Evolutionary conservation across 2,797 vertebrate species (phyloP), one percentile per base, ranked within the genome.

Genomic region (Apogon talboti): DNA sequence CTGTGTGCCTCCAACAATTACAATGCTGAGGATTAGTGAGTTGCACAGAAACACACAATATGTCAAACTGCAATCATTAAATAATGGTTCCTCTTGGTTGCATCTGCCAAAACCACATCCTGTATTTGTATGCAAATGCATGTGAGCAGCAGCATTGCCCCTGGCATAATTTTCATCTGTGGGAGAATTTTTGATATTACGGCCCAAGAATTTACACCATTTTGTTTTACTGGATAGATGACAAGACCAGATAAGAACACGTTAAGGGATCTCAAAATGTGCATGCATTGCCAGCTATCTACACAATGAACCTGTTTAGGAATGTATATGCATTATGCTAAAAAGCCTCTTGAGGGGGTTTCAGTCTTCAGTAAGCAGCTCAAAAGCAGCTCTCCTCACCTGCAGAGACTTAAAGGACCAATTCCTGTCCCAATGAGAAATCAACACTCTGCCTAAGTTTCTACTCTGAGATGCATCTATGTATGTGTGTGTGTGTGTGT

Each of bases 81-180:
- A 89, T 74, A 68, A 85, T 76, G 71, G 84, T 84, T 89, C 81
- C 79, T 66, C 78, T 82, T 69, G 70, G 59, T 72, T 82, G 76
- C 77, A 35, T 64, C 66, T 67, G 79, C 63, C 61, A 69, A 85
- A 83, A 82, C 60, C 69, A 61, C 63, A 62, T 57, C 33, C 41
- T 64, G 54, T 24, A 66, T 90, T 88, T 87, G 61, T 71, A 87
- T 90, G 86, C 76, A 85, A 89, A 89, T 88, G 40, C 13, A 56
- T 57, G 65, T 65, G 71, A 47, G 49, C 33, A 52, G 46, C 30
- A 9, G 40, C 43, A 15, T 19, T 71, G 70, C 66, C 55, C 43
- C 49, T 45, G 46, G 61, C 52, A 60, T 48, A 51, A 74, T 77
- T 72, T 65, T 45, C 52, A 69, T 57, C 66, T 60, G 24, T 63